Base-by-base conservation (phyloP, 2,888 invertebrate species). In the Crioceris asparagi region DNA sequence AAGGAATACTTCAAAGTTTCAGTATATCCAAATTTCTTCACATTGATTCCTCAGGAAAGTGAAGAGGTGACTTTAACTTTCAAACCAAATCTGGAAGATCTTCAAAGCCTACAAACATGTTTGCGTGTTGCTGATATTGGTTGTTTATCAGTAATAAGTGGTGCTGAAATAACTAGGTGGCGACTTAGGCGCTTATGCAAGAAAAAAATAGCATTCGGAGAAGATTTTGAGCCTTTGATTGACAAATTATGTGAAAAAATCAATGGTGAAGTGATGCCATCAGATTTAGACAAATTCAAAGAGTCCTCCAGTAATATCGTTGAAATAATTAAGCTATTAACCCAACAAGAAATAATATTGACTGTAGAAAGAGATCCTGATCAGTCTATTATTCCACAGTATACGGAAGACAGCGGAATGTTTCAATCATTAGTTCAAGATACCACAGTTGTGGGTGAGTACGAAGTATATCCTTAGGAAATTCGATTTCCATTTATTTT, bases 291-390 rank as follows among this genome's bases (percentile, higher is more conserved):
- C 10, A 43, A 44, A 25, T 55, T 60, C 39, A 59, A 51, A 33
- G 65, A 65, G 48, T 48, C 47, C 4, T 39, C n/a, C n/a, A n/a
- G n/a, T n/a, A n/a, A n/a, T n/a, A n/a, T n/a, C n/a, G n/a, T n/a
- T 14, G 14, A 27, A 11, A 15, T 27, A 5, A n/a, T n/a, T n/a
- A n/a, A n/a, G n/a, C 49, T 53, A 10, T 46, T 64, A 10, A 48
- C 44, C 12, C 45, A 41, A 5, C 53, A 56, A 15, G 63, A 65
- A 48, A 51, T 65, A 18, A 47, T 52, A 10, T 27, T 65, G 15
- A 62, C 60, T 2, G 36, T 65, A 3, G 65, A 65, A 45, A 57
- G 55, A 36, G 60, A 64, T 46, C 47, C 54, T 8, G 61, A 64
- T 29, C 45, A 50, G 25, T 61, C 62, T 2, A 40, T 63, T 8